Conservation (phyloP, 2,113 vertebrate species). For the Pseudorhombus dupliciocellatus region DNA sequence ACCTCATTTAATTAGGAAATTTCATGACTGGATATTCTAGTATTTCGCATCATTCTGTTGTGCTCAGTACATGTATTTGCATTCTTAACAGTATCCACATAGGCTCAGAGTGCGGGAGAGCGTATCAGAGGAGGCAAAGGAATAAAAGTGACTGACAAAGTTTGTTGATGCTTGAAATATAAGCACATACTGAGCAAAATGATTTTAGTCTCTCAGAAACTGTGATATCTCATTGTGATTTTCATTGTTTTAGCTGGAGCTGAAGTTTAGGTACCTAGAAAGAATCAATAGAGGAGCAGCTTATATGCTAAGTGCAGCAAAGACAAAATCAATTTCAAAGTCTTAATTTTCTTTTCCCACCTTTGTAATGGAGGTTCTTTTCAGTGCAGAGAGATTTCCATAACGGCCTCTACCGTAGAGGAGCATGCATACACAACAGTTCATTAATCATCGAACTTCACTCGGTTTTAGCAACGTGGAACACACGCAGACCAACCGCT, state of each 20-base stretch:
- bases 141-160: neutral
- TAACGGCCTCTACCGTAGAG: constrained; percentile 1
- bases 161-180: neutral
- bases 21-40: too few relatives aligned
- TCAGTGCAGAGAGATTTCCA: constrained; percentile 1
- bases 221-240: too few relatives aligned
- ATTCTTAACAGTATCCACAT: neutral
- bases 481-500: constrained; percentile 24
- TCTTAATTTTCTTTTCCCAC: neutral
- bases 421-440: neutral
- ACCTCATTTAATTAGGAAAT: too few relatives aligned
- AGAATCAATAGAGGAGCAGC: neutral
- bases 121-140: neutral
- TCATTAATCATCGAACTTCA: constrained; percentile 38
- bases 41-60: neutral
- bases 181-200: neutral
- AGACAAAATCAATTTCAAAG: neutral
- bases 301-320: neutral
- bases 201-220: neutral
- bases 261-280: neutral
- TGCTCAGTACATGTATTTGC: neutral
- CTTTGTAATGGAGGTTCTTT: neutral
- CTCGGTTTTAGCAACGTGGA: constrained; percentile 29
- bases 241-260: too few relatives aligned
- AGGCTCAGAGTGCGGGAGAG: neutral